Percentiles rank a stretch among this genome's conserved stretches.
phyloP scores from a whole-genome alignment of 2,888 invertebrate species.

The Drosophila kambysellisi region DNA sequence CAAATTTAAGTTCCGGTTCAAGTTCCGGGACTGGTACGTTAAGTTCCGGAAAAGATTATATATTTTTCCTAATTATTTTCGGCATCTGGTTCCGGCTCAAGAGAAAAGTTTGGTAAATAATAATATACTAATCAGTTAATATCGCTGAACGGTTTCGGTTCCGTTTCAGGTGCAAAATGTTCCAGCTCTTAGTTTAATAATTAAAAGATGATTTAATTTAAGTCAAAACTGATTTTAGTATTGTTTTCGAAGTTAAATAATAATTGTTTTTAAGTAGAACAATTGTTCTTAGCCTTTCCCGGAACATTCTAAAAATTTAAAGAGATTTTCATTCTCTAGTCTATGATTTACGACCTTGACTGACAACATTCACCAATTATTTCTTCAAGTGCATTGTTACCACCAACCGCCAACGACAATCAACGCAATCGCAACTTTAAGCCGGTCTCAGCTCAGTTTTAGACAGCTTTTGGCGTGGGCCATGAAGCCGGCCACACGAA shows the following conservation, averaged over 20 bases:
- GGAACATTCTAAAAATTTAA: neutral
- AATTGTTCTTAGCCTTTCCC: neutral
- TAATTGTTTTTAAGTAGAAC: neutral
- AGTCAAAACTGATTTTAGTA: neutral
- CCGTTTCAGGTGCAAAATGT: neutral
- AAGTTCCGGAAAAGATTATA: neutral
- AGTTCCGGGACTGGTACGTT: neutral
- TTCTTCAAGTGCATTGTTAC: slow-evolving; percentile 5
- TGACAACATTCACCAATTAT: slow-evolving; percentile 6
- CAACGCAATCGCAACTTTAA: slow-evolving; percentile 38
- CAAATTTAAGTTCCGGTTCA: neutral
- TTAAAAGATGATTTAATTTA: neutral
- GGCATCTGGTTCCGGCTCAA: no score
- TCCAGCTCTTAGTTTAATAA: neutral
- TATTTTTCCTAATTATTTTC: neutral
- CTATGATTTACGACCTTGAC: neutral
- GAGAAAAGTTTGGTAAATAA: neutral
- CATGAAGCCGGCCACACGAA: slow-evolving; percentile 32
- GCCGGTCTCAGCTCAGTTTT: slow-evolving; percentile 58
- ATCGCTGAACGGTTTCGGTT: neutral
- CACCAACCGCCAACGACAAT: slow-evolving; percentile 14
- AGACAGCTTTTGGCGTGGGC: slow-evolving; percentile 63
- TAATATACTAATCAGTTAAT: neutral
- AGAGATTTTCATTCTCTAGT: neutral
- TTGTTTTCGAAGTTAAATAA: neutral